These are phyloP conservation scores for Lepidothrix coronata DNA, from an alignment of 2,113 vertebrate species.

Conservation along the genomic window DNA sequence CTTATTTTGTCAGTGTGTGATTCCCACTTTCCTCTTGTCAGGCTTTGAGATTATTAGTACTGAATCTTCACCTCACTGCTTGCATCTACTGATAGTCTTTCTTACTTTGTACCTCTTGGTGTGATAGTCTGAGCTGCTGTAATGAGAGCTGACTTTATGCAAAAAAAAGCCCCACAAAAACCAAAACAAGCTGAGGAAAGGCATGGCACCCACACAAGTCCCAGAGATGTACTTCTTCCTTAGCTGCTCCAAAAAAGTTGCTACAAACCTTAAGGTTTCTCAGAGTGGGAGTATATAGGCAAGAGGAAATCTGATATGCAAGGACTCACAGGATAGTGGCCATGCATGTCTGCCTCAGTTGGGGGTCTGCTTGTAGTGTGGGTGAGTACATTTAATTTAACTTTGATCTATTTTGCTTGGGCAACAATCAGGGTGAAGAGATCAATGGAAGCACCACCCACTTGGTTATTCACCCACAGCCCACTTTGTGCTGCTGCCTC, in stretches of 20 bases:
- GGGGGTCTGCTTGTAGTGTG: background rate
- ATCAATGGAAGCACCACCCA: constrained; percentile 17
- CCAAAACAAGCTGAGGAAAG: constrained; percentile 4
- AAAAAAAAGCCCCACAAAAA: background rate
- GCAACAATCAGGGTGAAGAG: constrained; percentile 17
- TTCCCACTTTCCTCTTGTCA: constrained; percentile 3
- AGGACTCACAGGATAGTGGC: background rate
- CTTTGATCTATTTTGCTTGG: constrained; percentile 35
- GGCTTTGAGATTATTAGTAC: background rate
- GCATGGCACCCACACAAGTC: background rate
- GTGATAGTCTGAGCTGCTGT: background rate
- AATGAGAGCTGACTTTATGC: background rate
- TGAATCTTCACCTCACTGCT: background rate
- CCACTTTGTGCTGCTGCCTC: background rate
- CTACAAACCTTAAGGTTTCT: background rate
- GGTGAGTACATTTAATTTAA: background rate
- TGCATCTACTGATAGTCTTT: background rate
- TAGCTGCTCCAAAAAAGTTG: background rate
- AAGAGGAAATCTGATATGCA: background rate
- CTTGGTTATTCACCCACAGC: background rate
- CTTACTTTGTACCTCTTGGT: background rate
- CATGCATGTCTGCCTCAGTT: background rate
- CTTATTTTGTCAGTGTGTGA: constrained; percentile 5
- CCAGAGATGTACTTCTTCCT: background rate
- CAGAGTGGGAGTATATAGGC: background rate